Evolutionary conservation across 2,888 invertebrate genomes (phyloP), one percentile per base, ranked within the genome.

Genomic region (Magallana nippona): DNA sequence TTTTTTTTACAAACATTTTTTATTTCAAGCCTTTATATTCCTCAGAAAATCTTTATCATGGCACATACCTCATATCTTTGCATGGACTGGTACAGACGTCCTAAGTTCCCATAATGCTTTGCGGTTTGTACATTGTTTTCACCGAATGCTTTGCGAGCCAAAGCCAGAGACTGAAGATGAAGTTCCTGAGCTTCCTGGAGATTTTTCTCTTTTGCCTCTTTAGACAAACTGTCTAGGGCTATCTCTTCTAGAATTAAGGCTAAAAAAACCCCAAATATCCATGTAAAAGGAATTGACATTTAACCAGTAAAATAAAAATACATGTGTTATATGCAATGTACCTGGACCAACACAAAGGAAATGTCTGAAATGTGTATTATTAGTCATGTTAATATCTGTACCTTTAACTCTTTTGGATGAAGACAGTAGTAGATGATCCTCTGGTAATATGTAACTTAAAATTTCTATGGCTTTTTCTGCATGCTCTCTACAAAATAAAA

Each of bases 101-200:
- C 98, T 81, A 98, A 95, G 95, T 98, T 98, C 15, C 98, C 98
- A 94, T 98, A 98, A 94, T 98, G 98, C 93, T 98, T 98, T 82
- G 98, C 98, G 0, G 98, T 98, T 95, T 98, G 98, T 60, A 98
- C 97, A 95, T 98, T 98, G 93, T 96, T 96, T 94, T 98, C 98
- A 0, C 98, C 98, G 94, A 98, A 98, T 0, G 97, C 96, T 93
- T 96, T 96, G 94, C 96, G 96, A 17, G 97, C 96, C 71, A 98
- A 95, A 82, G 96, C 95, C 80, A 98, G 95, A 5, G 98, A 98
- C 83, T 96, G 96, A 90, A 96, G 96, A 95, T 98, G 98, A 58
- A 98, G 95, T 63, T 96, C 95, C 94, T 98, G 97, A 0, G 98
- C 97, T 94, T 97, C 97, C 60, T 95, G 94, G 63, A 98, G 95